Base-by-base conservation (phyloP, 2,888 invertebrate species). In the Drosophila neutralis region DNA sequence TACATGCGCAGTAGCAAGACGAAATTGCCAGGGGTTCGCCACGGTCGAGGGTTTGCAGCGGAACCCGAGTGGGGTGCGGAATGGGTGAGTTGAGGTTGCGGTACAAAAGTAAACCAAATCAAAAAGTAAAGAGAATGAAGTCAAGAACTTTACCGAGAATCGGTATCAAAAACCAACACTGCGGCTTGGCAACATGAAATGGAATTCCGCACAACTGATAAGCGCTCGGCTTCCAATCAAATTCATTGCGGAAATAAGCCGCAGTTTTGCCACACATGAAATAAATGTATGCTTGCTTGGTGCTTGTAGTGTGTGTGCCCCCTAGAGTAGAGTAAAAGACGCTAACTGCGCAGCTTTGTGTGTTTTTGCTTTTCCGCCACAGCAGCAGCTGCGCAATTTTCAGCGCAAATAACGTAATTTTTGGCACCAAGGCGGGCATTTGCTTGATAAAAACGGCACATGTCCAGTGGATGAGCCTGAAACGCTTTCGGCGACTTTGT, bases 331-430 rank as follows among this genome's bases (percentile, higher is more conserved):
- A 7, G 36, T 36, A 38, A 56, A 38, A 71, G 63, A 62, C 54
- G 42, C 69, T 52, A 85, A 80, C 80, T 85, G 86, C 90, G 85
- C 90, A 82, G 78, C 78, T 69, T 66, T 77, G 27, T 73, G 51
- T 77, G 33, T 57, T 36, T 63, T 77, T 61, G 42, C 51, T 63
- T 63, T 63, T 64, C 66, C 63, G 45, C 62, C 56, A 21, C 21
- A 21, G 59, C 53, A 36, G 57, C 74, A 33, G 58, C 71, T 61
- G 31, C 57, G 45, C 57, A 57, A 38, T 29, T 51, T 64, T 35
- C 33, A 42, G 40, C 52, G 42, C 27, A 52, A 57, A 27, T 52
- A 69, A 61, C 80, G 80, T 66, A 80, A 66, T 76, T 77, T 53
- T 76, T 70, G 60, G 24, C 35, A 18, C n/a, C 38, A 62, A 31